A percentile compares a stretch with the other conserved stretches of the same genome.
Conservation (phyloP, 2,888 invertebrate genomes). For the Trichacis sp. region DNA sequence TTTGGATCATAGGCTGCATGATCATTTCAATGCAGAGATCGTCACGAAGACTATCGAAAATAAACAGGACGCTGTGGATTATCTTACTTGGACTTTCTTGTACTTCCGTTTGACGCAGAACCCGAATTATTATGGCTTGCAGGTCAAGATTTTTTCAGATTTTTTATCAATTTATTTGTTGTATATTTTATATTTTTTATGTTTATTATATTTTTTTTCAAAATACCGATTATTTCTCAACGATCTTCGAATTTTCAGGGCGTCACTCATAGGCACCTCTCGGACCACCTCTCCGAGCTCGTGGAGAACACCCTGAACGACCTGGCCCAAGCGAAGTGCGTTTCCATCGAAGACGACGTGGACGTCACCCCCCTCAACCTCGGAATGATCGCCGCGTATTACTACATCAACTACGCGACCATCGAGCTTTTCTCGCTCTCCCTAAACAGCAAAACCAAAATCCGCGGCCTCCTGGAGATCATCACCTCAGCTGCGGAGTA, state of each 20-base stretch:
- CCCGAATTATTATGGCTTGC: conserved; percentile 97
- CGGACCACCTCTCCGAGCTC: conserved; percentile 97
- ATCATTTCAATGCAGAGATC: conserved; percentile 99
- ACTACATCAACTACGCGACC: conserved; percentile 99
- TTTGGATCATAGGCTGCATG: conserved; percentile 96
- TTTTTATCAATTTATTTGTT: no score
- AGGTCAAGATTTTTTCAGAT: no score
- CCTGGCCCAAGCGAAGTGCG: conserved; percentile 96
- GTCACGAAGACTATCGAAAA: conserved; percentile 99
- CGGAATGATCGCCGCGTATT: conserved; percentile 99
- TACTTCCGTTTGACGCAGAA: conserved; percentile 98
- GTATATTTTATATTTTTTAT: no score
- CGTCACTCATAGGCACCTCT: conserved; percentile 95
- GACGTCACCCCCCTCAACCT: conserved; percentile 96
- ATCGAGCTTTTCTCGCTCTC: conserved; percentile 98
- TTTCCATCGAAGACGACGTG: conserved; percentile 98
- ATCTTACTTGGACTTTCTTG: conserved; percentile 98
- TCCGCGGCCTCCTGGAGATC: conserved; percentile 96
- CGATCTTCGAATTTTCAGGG: conserved; percentile 75
- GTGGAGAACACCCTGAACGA: conserved; percentile 96
- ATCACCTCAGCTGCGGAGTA: conserved; percentile 98
- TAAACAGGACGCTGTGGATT: conserved; percentile 99
- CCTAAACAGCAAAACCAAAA: conserved; percentile 96
- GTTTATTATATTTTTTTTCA: no score
- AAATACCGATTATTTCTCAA: no score